These are phyloP conservation scores for Crypturellus undulatus DNA, from an alignment of 2,113 vertebrate genomes.

Conservation along the genomic window DNA sequence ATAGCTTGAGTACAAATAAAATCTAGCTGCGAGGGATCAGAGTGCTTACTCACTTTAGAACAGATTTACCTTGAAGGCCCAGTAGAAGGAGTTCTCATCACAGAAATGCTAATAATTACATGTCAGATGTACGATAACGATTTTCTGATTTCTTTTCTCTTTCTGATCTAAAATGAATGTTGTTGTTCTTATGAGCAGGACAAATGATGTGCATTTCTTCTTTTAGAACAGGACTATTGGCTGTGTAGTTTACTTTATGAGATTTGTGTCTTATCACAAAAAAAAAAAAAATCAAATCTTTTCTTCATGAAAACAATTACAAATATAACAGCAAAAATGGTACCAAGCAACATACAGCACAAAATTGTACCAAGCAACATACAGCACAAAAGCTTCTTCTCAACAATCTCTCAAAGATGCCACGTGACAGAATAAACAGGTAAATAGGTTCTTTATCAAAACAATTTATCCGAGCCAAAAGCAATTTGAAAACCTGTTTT, in stretches of 20 bases:
- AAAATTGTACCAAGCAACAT: accelerated
- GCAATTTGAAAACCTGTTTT: neutral
- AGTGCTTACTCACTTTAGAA: neutral
- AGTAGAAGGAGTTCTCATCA: neutral
- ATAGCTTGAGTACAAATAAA: neutral
- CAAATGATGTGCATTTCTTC: neutral
- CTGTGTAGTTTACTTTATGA: neutral
- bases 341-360: accelerated
- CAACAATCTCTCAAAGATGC: neutral
- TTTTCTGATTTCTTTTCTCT: neutral
- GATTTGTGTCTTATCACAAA: neutral
- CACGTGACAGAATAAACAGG: neutral
- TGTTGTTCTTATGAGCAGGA: neutral
- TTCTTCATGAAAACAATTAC: neutral
- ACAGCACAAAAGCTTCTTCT: neutral
- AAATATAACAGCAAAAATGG: neutral
- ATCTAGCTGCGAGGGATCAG: neutral
- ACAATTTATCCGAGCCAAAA: neutral
- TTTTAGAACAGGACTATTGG: neutral
- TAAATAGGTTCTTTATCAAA: neutral
- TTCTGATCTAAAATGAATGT: neutral
- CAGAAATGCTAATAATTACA: neutral
- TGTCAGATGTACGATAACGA: neutral
- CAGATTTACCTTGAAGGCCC: neutral
- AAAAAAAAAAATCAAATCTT: accelerated